Percentiles rank a stretch among this genome's conserved stretches.
phyloP scores from a whole-genome alignment of 2,113 vertebrate genomes.

The Sinocyclocheilus grahami region DNA sequence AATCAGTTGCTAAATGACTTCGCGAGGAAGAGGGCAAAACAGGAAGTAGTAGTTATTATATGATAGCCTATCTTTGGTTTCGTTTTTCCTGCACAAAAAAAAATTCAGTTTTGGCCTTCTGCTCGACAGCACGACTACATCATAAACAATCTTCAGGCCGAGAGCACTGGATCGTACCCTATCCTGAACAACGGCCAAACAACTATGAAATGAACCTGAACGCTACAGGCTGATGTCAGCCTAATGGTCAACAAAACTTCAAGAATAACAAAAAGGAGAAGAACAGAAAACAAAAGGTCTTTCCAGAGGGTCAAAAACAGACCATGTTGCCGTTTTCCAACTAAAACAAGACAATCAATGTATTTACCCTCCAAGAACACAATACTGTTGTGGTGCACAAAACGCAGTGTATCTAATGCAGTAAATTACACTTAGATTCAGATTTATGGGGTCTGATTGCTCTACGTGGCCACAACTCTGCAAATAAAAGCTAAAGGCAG shows the following conservation, averaged over 20 bases:
- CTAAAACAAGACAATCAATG: constrained; percentile 20
- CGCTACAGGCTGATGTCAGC: constrained; percentile 30
- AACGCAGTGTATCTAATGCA: constrained; percentile 41
- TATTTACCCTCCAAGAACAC: background rate
- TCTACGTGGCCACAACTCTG: constrained; percentile 8
- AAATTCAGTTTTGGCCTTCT: constrained; percentile 41
- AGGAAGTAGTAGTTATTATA: constrained; percentile 55
- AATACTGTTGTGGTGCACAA: constrained; percentile 35
- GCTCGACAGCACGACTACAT: constrained; percentile 7
- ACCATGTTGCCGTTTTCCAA: background rate
- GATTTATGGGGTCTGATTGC: constrained; percentile 7
- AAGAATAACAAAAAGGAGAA: constrained; percentile 20
- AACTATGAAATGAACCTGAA: constrained; percentile 41
- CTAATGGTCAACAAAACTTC: constrained; percentile 21
- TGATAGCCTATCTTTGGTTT: constrained; percentile 58
- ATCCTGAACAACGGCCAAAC: constrained; percentile 9
- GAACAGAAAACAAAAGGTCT: constrained; percentile 30
- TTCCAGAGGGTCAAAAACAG: constrained; percentile 18
- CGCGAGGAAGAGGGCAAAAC: background rate
- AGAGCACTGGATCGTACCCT: background rate
- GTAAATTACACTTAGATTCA: constrained; percentile 20
- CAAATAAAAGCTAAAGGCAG: constrained; percentile 33
- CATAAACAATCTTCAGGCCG: background rate
- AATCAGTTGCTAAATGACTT: constrained; percentile 57
- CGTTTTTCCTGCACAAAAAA: constrained; percentile 49